Percentiles rank a stretch among this genome's conserved stretches.
Evolutionary conservation across 2,888 invertebrate genomes (phyloP).

Genomic region (Gasteruption jaculator): DNA sequence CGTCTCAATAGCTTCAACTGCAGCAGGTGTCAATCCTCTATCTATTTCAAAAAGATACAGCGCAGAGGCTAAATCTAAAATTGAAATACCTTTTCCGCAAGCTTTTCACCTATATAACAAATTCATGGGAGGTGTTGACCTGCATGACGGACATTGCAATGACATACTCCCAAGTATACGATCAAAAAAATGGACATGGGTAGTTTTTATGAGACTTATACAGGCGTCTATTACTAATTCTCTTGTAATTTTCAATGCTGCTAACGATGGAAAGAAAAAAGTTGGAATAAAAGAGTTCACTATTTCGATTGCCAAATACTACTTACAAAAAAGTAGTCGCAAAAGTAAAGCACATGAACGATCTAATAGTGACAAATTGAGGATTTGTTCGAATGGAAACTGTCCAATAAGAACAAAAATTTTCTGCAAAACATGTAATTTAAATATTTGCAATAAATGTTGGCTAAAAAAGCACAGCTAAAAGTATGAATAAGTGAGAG

Average conservation of each 20-base stretch:
- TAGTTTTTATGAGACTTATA: slow-evolving; percentile 19
- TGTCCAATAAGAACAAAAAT: too few relatives aligned
- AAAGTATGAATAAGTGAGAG: too few relatives aligned
- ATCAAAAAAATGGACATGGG: slow-evolving; percentile 24
- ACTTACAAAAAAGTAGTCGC: too few relatives aligned
- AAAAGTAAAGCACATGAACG: too few relatives aligned
- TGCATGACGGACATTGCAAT: slow-evolving; percentile 24
- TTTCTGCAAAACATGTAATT: too few relatives aligned
- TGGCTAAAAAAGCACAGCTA: too few relatives aligned
- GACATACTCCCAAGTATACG: slow-evolving; percentile 21
- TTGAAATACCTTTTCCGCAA: slow-evolving; percentile 20
- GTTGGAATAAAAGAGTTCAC: slow-evolving; percentile 6
- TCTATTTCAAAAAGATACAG: slow-evolving; percentile 17
- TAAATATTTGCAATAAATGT: too few relatives aligned
- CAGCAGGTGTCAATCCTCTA: slow-evolving; percentile 24
- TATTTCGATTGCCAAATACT: slow-evolving; percentile 6
- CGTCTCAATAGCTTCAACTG: slow-evolving; percentile 24
- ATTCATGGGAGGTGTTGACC: slow-evolving; percentile 21
- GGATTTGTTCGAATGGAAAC: too few relatives aligned
- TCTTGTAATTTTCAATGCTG: slow-evolving; percentile 16
- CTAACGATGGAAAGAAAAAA: too few relatives aligned
- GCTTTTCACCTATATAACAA: slow-evolving; percentile 20
- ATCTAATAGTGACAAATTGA: too few relatives aligned
- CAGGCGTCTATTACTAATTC: slow-evolving; percentile 21
- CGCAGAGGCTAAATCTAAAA: slow-evolving; percentile 13